phyloP scores from a whole-genome alignment of 2,797 vertebrate genomes.

The Morelia viridis region DNA sequence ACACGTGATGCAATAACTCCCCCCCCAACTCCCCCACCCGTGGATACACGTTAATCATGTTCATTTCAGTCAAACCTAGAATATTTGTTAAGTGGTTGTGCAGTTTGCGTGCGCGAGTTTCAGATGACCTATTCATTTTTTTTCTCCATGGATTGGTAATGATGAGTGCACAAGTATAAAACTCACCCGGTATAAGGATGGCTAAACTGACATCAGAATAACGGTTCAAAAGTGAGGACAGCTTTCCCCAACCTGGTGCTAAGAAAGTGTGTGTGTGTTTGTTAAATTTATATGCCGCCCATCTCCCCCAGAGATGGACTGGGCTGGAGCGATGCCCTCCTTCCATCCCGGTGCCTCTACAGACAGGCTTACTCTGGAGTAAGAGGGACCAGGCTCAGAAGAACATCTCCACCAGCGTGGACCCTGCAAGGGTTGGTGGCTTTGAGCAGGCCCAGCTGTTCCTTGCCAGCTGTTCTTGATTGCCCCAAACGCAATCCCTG shows the following conservation, averaged over 20 bases:
- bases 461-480: neutral
- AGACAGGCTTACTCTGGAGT: neutral
- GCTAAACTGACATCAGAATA: neutral
- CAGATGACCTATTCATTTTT: neutral
- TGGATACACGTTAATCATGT: neutral
- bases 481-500: neutral
- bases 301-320: too few species aligned
- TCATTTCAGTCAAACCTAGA: accelerated
- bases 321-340: neutral
- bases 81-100: neutral
- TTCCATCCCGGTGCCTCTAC: neutral
- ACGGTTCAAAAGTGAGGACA: neutral
- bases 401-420: neutral
- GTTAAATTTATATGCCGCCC: too few species aligned
- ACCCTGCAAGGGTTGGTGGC: neutral
- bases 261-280: too few species aligned
- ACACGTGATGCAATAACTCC: neutral
- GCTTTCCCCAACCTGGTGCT: neutral
- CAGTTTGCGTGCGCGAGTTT: neutral
- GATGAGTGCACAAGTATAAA: neutral
- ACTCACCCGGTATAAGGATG: neutral
- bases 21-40: neutral
- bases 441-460: neutral
- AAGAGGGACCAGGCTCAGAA: neutral
- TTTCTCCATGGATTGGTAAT: neutral